Percentiles rank a stretch among this genome's conserved stretches.
phyloP scores from a whole-genome alignment of 2,113 vertebrate species.

The Anhinga rufa region DNA sequence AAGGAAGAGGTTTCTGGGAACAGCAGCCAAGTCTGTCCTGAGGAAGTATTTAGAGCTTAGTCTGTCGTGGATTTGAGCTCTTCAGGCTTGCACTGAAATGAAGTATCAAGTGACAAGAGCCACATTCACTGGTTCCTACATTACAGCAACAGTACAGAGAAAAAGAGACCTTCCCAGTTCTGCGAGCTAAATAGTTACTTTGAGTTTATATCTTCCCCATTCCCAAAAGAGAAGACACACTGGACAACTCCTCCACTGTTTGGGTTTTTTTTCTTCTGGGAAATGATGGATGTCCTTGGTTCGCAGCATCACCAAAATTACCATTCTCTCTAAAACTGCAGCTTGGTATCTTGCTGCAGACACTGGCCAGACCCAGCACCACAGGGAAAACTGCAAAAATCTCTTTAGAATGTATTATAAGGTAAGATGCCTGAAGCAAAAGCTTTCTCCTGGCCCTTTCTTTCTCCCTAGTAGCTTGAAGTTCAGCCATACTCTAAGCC shows the following conservation, averaged over 20 bases:
- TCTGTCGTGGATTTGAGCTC: background rate
- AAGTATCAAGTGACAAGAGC: background rate
- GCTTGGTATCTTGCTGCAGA: background rate
- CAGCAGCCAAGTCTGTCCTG: background rate
- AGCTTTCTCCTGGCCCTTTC: background rate
- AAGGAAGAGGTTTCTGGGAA: background rate
- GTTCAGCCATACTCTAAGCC: background rate
- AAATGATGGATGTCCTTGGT: background rate
- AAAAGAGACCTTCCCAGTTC: background rate
- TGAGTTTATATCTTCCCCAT: background rate
- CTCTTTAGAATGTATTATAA: background rate
- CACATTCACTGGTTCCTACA: background rate
- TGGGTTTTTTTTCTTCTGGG: background rate
- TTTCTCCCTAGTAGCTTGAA: background rate
- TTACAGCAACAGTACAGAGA: background rate
- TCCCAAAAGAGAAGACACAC: background rate
- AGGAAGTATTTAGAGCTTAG: background rate
- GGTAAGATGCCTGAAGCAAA: background rate
- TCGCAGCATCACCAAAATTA: background rate
- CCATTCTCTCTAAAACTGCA: background rate
- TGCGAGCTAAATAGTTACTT: background rate
- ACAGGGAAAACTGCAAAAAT: background rate
- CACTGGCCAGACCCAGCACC: background rate
- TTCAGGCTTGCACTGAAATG: background rate
- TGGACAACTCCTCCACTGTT: background rate